Evolutionary conservation across 2,113 vertebrate species (phyloP).

Genomic region (Falcunculus frontatus): DNA sequence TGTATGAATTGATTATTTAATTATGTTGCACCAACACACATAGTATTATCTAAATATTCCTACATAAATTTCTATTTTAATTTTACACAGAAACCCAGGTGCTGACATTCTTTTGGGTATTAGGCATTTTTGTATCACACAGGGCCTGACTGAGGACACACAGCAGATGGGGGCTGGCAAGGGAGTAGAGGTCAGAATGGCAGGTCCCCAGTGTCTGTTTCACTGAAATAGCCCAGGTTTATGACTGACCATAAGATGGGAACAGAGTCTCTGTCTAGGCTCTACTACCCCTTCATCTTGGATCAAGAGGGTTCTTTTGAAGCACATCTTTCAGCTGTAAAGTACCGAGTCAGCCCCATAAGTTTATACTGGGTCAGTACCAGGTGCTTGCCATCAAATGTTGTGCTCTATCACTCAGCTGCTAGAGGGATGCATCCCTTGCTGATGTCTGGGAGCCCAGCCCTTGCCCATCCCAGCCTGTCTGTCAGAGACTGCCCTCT

Average conservation of each 20-base stretch:
- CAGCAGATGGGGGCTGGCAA: not conserved
- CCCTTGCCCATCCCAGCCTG: not conserved
- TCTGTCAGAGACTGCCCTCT: not conserved
- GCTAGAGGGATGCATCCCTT: not conserved
- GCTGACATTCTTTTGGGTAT: not conserved
- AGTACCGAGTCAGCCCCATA: not conserved
- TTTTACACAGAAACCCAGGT: not conserved
- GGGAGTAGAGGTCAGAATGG: not conserved
- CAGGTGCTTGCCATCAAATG: accelerated
- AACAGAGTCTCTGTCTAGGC: not conserved
- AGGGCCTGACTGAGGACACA: not conserved
- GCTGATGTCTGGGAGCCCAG: not conserved
- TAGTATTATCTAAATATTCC: not conserved
- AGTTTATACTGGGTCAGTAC: not conserved
- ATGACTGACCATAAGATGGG: not conserved
- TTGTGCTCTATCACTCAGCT: not conserved
- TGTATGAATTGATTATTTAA: not conserved
- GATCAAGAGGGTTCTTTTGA: not conserved
- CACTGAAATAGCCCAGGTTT: not conserved
- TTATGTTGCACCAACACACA: not conserved
- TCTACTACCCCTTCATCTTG: not conserved
- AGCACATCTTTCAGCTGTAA: not conserved
- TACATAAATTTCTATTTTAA: not conserved
- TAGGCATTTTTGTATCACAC: not conserved
- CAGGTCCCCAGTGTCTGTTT: not conserved